Base-by-base conservation (phyloP, 2,113 vertebrate species). In the Rhizomys pruinosus region DNA sequence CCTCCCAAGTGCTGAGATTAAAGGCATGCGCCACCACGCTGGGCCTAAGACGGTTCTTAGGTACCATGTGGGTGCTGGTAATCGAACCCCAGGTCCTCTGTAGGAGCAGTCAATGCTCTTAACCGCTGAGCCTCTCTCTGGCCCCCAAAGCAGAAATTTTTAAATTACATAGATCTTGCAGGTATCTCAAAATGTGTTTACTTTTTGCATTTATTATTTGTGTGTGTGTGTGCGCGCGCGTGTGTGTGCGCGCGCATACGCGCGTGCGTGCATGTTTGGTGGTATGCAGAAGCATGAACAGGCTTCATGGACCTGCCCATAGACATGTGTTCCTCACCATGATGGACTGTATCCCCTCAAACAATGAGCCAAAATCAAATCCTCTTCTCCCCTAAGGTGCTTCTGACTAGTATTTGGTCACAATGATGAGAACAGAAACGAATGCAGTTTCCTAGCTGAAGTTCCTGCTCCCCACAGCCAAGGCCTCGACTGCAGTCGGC, bases 171-270 rank as follows among this genome's bases (percentile, higher is more conserved):
- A 8, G 34, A 27, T 42, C 90, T 95, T 79, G 16, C 22, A 71
- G 23, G 16, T 57, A 63, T 52, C 55, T 93, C 71, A 89, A 94
- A 93, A 87, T 72, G 89, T 63, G 32, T 87, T 80, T 89, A 52
- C 47, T 52, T 52, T 52, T 52, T 52, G 47, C 47, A 52, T 52
- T 52, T 52, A 6, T 7, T 52, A 11, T 52, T 52, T 52, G 47
- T 52, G 47, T 52, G 47, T 52, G 47, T 52, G 47, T 52, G 47
- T 52, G 47, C 11, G 47, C 11, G 47, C 11, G 47, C 11, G 47
- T 52, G 47, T 52, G 47, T 52, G 47, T 52, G 47, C n/a, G n/a
- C n/a, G n/a, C n/a, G n/a, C 55, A 59, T 15, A 59, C 13, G 37
- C 12, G 2, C 25, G 27, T 22, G 52, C 10, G 47, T 20, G 55